Conservation (phyloP, 2,113 vertebrate genomes). For the Melozone crissalis region DNA sequence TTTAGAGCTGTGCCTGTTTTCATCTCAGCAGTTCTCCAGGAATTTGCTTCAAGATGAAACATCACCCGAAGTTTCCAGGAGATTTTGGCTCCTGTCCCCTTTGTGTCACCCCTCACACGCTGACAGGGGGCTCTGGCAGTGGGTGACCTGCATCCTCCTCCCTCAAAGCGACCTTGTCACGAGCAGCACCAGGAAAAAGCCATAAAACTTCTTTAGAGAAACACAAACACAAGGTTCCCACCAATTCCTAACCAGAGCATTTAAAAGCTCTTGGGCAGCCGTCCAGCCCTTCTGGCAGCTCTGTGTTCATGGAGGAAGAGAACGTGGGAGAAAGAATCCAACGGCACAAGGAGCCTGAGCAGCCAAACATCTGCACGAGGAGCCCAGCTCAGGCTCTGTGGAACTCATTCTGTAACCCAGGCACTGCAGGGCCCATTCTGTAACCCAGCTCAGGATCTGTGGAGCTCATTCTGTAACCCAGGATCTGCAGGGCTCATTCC, state of each 20-base stretch:
- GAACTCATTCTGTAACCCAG: no score
- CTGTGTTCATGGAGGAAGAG: background rate
- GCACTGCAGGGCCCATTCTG: no score
- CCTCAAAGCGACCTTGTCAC: background rate
- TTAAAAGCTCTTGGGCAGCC: background rate
- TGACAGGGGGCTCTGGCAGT: background rate
- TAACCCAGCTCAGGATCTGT: no score
- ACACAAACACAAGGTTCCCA: background rate
- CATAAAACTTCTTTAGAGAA: background rate
- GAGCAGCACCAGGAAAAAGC: background rate
- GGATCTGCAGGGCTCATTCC: background rate
- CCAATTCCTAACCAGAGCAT: background rate
- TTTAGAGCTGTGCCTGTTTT: background rate
- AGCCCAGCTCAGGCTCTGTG: background rate
- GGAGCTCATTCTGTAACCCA: background rate
- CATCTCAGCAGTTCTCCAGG: background rate
- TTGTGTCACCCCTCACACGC: background rate
- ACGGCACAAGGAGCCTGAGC: background rate
- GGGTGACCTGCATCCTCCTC: background rate
- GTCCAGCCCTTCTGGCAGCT: background rate
- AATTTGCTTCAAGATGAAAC: background rate
- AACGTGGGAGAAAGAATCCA: background rate
- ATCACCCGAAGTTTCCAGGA: background rate
- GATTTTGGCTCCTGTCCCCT: background rate
- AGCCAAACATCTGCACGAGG: background rate